Percentiles rank a stretch among this genome's conserved stretches.
Conservation (phyloP, 2,113 vertebrate species). For the Platichthys flesus region DNA sequence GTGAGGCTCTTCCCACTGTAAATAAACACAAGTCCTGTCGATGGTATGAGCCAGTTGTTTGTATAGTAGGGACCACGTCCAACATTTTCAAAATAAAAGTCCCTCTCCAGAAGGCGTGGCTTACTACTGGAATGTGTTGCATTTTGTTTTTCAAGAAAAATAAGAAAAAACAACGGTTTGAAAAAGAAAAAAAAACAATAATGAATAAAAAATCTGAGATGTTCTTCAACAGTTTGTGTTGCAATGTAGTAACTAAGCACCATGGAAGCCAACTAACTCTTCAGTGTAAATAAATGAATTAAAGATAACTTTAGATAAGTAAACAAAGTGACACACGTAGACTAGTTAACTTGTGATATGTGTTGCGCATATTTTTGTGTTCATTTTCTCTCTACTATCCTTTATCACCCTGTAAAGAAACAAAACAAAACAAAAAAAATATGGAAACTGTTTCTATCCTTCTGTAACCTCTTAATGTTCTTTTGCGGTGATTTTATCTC, state of each 20-base stretch:
- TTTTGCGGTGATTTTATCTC: slow-evolving; percentile 85
- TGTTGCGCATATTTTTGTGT: slow-evolving; percentile 86
- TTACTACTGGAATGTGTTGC: slow-evolving; percentile 87
- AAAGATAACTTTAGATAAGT: slow-evolving; percentile 83
- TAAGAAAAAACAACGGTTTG: slow-evolving; percentile 62
- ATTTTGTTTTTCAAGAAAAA: slow-evolving; percentile 83
- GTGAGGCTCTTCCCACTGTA: slow-evolving; percentile 73
- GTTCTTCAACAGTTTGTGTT: slow-evolving; percentile 81
- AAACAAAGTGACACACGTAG: slow-evolving; percentile 82
- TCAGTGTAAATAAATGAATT: slow-evolving; percentile 83
- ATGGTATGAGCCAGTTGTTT: slow-evolving; percentile 78
- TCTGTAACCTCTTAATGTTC: slow-evolving; percentile 81
- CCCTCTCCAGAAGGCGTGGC: slow-evolving; percentile 76
- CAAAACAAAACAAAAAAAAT: slow-evolving; percentile 72
- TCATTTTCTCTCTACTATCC: slow-evolving; percentile 80
- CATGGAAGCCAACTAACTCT: slow-evolving; percentile 84
- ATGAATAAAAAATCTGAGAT: slow-evolving; percentile 69
- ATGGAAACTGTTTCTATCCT: slow-evolving; percentile 78
- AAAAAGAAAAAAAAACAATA: slow-evolving; percentile 51
- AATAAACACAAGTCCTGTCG: slow-evolving; percentile 78
- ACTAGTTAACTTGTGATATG: slow-evolving; percentile 85
- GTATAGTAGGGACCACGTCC: slow-evolving; percentile 74
- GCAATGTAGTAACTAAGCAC: slow-evolving; percentile 85
- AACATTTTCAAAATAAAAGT: slow-evolving; percentile 73
- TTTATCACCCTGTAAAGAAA: slow-evolving; percentile 81